Evolutionary conservation across 2,113 vertebrate species (phyloP).

Genomic region (Cercopithecus mona): DNA sequence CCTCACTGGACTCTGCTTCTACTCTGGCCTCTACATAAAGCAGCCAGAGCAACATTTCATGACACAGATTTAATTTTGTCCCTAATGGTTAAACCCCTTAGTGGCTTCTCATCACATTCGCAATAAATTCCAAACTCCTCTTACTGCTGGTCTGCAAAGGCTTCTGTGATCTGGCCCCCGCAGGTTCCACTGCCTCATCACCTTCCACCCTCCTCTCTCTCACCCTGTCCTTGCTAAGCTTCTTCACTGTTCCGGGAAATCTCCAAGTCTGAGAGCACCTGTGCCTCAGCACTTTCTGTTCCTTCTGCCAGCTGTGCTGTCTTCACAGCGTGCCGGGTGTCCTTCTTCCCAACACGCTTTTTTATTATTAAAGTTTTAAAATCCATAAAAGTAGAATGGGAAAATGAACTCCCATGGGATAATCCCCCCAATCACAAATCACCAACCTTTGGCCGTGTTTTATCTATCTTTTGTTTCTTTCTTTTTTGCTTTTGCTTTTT

Average conservation of each 20-base stretch:
- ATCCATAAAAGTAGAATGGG: neutral
- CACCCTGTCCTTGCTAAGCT: neutral
- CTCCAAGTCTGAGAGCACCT: neutral
- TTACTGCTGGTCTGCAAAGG: neutral
- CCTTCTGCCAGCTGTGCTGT: neutral
- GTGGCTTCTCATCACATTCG: neutral
- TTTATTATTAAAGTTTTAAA: neutral
- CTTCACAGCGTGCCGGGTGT: neutral
- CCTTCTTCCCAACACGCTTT: rapidly evolving
- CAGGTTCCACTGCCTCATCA: rapidly evolving
- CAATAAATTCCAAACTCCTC: neutral
- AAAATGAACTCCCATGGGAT: neutral
- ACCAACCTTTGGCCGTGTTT: neutral
- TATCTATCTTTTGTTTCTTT: neutral
- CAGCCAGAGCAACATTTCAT: neutral
- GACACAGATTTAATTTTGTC: neutral
- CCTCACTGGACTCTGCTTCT: neutral
- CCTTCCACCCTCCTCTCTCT: neutral
- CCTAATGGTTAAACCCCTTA: too few relatives aligned
- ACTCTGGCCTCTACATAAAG: neutral
- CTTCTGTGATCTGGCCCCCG: neutral
- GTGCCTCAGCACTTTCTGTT: too few relatives aligned
- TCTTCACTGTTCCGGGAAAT: neutral
- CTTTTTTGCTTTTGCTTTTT: neutral
- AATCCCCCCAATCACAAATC: neutral